Base-by-base conservation (phyloP, 1,140 invertebrate genomes). In the Drosophila sulfurigaster region DNA sequence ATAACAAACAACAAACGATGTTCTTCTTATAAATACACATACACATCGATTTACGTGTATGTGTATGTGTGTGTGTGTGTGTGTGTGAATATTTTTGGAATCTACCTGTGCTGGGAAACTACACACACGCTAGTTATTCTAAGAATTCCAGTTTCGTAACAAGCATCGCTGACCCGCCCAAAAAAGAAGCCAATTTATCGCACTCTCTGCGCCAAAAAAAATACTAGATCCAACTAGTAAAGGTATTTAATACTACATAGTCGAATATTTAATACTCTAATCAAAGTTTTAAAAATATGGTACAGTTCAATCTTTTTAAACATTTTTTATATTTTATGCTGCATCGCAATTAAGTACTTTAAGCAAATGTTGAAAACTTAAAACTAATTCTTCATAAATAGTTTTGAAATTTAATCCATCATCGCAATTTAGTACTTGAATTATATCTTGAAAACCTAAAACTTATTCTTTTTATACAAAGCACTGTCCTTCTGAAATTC, bases 101-200 rank as follows among this genome's bases (percentile, higher is more conserved):
- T 56, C 63, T 72, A 72, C 70, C 70, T 59, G 63, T 59, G 35
- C 51, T 41, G 43, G 11, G 32, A 57, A 41, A 32, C 57, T 25
- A 43, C 58, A 63, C 57, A 59, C 16, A 52, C 38, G 16, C 48
- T 48, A 43, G 30, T 66, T 15, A 48, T 73, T 67, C 63, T 48
- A 62, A 73, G 75, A 77, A 73, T 63, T 52, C 56, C 15, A 72
- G 30, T 49, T 38, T 48, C 45, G 38, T 57, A 58, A 59, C 48
- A 56, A 38, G 15, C 52, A 48, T 46, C 30, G 28, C n/a, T 38
- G 43, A 58, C 15, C 41, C 59, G 35, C 20, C 38, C 28, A 38
- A 59, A 28, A 57, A n/a, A 11, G 35, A 10, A 71, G 3, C 6
- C 46, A 48, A 48, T 20, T 48, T n/a, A 30, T 51, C 49, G 20